Evolutionary conservation across 2,797 vertebrate species (phyloP), one percentile per base, ranked within the genome.

Genomic region (Sphenodon punctatus): DNA sequence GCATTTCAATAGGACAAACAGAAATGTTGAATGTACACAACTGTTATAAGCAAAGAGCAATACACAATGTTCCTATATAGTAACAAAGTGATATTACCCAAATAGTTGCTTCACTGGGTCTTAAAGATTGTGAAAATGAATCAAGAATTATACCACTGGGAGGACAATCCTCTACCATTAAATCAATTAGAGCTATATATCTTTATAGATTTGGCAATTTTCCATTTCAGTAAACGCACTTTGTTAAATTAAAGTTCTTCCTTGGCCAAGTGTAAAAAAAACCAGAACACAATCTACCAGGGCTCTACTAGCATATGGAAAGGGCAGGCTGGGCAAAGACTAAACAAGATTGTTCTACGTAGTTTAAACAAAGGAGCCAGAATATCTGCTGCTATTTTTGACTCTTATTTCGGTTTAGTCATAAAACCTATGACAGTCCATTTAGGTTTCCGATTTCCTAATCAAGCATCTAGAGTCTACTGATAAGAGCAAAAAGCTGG

Each of bases 61-160:
- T n/a, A 51, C 43, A 14, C 15, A 20, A 68, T 82, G 89, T 90
- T 92, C 87, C 80, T 87, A 67, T 89, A 65, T 68, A 72, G 78
- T 87, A 83, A 91, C 80, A 91, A 84, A 92, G 65, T 85, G 79
- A 94, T 92, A 90, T 82, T 39, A 74, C 78, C 81, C 64, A 59
- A 85, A 61, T 93, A 90, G 90, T 94, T 95, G 79, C 75, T 89
- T 94, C 93, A 92, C 91, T 87, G 12, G 16, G 8, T 56, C 58
- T 91, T 92, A 72, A 87, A 67, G 78, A 78, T 58, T 73, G 69
- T 76, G 41, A 86, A 81, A 94, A 93, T 80, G 58, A 85, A 22
- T 92, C 89, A 94, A 86, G 84, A 91, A 91, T 89, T 78, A 88
- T 80, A 91, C 82, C 92, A 86, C 69, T 75, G 70, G 89, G 85